Evolutionary conservation across 2,888 invertebrate species (phyloP).

Genomic region (Dermolepida albohirtum): DNA sequence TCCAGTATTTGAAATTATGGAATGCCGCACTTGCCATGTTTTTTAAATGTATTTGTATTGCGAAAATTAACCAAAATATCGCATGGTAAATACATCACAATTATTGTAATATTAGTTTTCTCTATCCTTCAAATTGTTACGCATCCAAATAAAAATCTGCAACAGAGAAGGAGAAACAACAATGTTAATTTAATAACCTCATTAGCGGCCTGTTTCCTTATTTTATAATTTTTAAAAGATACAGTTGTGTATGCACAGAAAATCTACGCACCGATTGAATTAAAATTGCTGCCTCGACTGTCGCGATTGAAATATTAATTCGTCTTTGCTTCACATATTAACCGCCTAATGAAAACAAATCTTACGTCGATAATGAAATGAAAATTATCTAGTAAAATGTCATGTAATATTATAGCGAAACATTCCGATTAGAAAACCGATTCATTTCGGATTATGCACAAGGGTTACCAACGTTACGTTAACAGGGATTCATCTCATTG

Average conservation of each 20-base stretch:
- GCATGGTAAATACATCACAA: slow-evolving; percentile 59
- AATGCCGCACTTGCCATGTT: slow-evolving; percentile 26
- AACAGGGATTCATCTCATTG: not conserved
- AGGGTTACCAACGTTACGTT: slow-evolving; percentile 22
- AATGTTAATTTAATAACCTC: slow-evolving; percentile 4
- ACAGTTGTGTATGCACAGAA: not conserved
- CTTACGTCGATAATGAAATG: slow-evolving; percentile 36
- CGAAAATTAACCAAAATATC: slow-evolving; percentile 39
- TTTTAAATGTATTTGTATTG: slow-evolving; percentile 19
- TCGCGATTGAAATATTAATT: slow-evolving; percentile 10
- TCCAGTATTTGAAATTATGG: slow-evolving; percentile 75
- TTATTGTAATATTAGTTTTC: slow-evolving; percentile 38
- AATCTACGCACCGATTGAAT: slow-evolving; percentile 9
- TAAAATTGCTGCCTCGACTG: not conserved
- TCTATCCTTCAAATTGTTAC: slow-evolving; percentile 11
- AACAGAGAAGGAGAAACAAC: no score
- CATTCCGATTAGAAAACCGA: slow-evolving; percentile 20
- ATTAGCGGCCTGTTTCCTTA: not conserved
- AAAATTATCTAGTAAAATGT: slow-evolving; percentile 22
- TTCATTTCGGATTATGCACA: slow-evolving; percentile 28
- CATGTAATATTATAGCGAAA: slow-evolving; percentile 9
- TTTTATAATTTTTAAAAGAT: not conserved
- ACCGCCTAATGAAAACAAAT: slow-evolving; percentile 37
- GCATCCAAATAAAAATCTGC: slow-evolving; percentile 5
- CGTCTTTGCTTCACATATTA: slow-evolving; percentile 37